Percentiles rank a stretch among this genome's conserved stretches.
Evolutionary conservation across 2,113 vertebrate species (phyloP).

Genomic region (Tiliqua scincoides): DNA sequence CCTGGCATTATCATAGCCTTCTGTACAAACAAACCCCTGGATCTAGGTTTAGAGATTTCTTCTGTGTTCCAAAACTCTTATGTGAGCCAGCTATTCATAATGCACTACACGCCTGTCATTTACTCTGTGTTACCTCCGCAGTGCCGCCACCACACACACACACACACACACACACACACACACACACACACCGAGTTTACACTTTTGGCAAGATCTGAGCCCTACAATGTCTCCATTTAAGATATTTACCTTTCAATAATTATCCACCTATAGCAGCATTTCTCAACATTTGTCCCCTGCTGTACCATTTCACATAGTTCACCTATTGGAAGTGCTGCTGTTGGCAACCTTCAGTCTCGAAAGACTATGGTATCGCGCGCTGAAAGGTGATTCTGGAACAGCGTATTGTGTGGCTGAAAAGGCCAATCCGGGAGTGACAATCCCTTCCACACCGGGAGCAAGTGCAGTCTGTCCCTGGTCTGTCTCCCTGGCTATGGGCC

Average conservation of each 20-base stretch:
- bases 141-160: too few relatives aligned
- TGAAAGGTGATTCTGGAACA: too few relatives aligned
- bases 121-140: not conserved
- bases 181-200: not conserved
- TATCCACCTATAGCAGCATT: not conserved
- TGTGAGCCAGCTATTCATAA: not conserved
- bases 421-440: too few relatives aligned
- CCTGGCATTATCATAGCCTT: not conserved
- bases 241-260: not conserved
- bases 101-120: accelerated
- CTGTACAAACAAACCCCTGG: not conserved
- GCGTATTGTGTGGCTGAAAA: too few relatives aligned
- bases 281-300: too few relatives aligned
- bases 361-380: too few relatives aligned
- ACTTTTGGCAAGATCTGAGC: not conserved
- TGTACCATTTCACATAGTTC: too few relatives aligned
- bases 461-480: too few relatives aligned
- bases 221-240: accelerated
- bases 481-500: too few relatives aligned
- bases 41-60: not conserved
- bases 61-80: accelerated
- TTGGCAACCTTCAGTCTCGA: too few relatives aligned
- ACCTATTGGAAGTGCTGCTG: too few relatives aligned
- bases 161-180: not conserved
- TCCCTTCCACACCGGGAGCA: too few relatives aligned